Evolutionary conservation across 2,888 invertebrate genomes (phyloP), one percentile per base, ranked within the genome.

Genomic region (Dorcus parallelipipedus): DNA sequence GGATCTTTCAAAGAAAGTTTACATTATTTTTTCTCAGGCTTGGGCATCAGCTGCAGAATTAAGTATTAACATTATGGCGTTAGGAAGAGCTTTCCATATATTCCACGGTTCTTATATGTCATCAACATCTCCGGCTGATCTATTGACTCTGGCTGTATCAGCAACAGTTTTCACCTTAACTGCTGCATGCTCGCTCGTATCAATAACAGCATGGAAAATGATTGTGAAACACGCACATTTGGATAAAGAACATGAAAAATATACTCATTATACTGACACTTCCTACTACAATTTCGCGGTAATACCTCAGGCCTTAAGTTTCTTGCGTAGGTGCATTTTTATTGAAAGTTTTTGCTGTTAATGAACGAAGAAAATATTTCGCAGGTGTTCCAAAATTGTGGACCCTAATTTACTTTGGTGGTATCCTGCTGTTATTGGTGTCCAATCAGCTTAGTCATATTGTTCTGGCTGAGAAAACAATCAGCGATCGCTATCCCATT

Each of bases 41-140:
- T 68, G 68, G 68, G 38, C 38, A 3, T 47, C 39, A 1, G 58
- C 64, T 3, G 23, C 62, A 4, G 17, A 38, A 7, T 39, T 56
- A 10, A 49, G 60, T 6, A 40, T 68, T 9, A 20, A 43, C 9
- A 9, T 47, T 9, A 52, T 63, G 41, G 59, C 55, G 7, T 26
- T 67, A 7, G 56, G 58, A 7, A 56, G 58, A 48, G 63, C 61
- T 1, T 59, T 61, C 39, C 58, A 64, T 38, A 60, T 67, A 7
- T 49, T 64, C 2, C 57, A 61, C n/a, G 68, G 67, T 9, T 63
- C 65, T 20, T 62, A 59, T 42, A 52, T 68, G 51, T 41, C 43
- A 1, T 47, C 59, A 1, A 45, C 45, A 1, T 53, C 52, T 7
- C 14, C 60, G 33, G 49, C 63, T 23, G 67, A 61, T 17, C 33